These are phyloP conservation scores for Crotalus horridus DNA, from an alignment of 2,113 vertebrate genomes.

Conservation along the genomic window DNA sequence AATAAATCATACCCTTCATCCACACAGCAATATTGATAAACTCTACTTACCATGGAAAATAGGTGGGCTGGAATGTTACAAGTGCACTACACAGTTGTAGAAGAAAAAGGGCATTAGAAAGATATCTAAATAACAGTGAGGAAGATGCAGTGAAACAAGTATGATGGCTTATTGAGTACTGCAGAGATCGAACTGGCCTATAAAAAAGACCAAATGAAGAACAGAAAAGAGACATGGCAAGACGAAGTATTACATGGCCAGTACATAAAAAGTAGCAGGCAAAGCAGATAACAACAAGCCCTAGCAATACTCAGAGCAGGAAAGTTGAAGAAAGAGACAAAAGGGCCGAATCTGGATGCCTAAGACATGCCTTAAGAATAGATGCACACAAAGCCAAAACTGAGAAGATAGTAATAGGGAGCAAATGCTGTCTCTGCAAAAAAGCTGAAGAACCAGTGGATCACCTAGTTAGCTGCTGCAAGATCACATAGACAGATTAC, in stretches of 20 bases:
- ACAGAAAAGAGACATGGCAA: not conserved
- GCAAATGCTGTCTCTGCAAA: not conserved
- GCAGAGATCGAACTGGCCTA: not conserved
- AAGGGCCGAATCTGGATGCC: not conserved
- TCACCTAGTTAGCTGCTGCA: not conserved
- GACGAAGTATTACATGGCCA: not conserved
- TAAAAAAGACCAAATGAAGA: not conserved
- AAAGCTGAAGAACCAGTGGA: not conserved
- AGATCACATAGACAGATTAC: not conserved
- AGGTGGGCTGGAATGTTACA: not conserved
- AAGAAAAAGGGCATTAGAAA: not conserved
- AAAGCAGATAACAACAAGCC: not conserved
- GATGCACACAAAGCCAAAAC: not conserved
- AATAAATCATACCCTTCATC: too few relatives aligned
- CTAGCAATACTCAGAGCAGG: not conserved
- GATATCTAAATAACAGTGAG: not conserved
- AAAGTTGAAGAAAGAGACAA: not conserved
- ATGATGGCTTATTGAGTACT: not conserved
- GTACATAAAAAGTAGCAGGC: not conserved
- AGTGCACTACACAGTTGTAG: not conserved
- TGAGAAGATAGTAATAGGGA: not conserved
- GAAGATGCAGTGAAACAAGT: not conserved
- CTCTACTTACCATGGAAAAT: not conserved
- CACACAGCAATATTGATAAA: not conserved
- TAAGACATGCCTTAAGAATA: not conserved